phyloP scores from a whole-genome alignment of 1,140 invertebrate species.

The Daktulosphaira vitifoliae region DNA sequence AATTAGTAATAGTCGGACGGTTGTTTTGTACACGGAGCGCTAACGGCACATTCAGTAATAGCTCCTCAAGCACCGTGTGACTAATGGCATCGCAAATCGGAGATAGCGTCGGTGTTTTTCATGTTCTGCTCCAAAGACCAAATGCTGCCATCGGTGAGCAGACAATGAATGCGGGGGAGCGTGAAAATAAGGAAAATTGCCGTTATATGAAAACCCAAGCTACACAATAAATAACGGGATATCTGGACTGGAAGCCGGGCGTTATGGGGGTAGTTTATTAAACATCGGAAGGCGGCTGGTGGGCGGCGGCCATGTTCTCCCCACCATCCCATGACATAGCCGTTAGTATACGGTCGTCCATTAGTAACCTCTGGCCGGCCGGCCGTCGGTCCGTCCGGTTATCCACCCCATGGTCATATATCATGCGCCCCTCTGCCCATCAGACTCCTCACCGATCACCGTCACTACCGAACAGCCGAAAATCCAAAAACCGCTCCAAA shows the following conservation, averaged over 20 bases:
- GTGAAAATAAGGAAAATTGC: constrained; percentile 34
- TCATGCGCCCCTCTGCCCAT: neutral
- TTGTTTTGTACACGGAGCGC: too few relatives aligned
- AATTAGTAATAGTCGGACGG: too few relatives aligned
- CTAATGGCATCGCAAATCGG: constrained; percentile 8
- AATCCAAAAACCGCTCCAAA: constrained; percentile 27
- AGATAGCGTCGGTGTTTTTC: constrained; percentile 8
- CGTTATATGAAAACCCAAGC: constrained; percentile 23
- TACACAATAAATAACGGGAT: constrained; percentile 31
- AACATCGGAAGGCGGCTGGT: constrained; percentile 33
- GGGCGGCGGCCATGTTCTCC: constrained; percentile 32
- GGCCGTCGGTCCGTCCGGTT: constrained; percentile 27
- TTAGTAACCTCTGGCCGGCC: constrained; percentile 34
- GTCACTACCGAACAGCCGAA: neutral
- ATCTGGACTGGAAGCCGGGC: constrained; percentile 32
- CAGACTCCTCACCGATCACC: constrained; percentile 1
- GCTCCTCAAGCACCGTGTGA: neutral
- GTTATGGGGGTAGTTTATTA: constrained; percentile 32
- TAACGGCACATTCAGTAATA: too few relatives aligned
- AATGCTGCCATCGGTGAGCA: neutral
- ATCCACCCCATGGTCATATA: constrained; percentile 14
- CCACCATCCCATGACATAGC: neutral
- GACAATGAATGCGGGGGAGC: constrained; percentile 32
- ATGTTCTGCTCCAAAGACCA: neutral
- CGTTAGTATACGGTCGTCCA: neutral